phyloP scores from a whole-genome alignment of 1,140 invertebrate species.

The Apolygus lucorum region DNA sequence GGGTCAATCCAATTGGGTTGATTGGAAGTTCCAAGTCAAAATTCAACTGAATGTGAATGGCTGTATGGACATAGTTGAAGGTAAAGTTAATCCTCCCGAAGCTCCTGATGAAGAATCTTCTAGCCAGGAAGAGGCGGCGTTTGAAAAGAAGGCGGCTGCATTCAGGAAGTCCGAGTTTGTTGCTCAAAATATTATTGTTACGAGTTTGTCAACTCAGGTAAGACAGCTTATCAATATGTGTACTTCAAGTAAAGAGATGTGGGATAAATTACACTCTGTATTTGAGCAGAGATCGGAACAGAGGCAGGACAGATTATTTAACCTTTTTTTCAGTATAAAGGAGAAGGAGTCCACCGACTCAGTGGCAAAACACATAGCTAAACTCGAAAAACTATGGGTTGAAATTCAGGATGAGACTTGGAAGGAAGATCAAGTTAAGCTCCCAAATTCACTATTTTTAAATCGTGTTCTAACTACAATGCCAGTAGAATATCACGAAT shows the following conservation, averaged over 20 bases:
- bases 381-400: slow-evolving; percentile 31
- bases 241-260: slow-evolving; percentile 30
- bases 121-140: background rate
- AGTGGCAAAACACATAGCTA: slow-evolving; percentile 32
- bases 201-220: slow-evolving; percentile 26
- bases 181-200: slow-evolving; percentile 14
- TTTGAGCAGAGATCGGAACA: slow-evolving; percentile 35
- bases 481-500: slow-evolving; percentile 32
- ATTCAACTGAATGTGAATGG: slow-evolving; percentile 15
- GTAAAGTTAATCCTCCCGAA: background rate
- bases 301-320: slow-evolving; percentile 32
- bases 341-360: slow-evolving; percentile 30
- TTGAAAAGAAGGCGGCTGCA: slow-evolving; percentile 5
- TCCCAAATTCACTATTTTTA: slow-evolving; percentile 33
- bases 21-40: slow-evolving; percentile 21
- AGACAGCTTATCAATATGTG: slow-evolving; percentile 17
- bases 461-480: slow-evolving; percentile 30
- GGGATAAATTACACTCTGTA: slow-evolving; percentile 31
- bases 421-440: slow-evolving; percentile 28
- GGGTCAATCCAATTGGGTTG: slow-evolving; percentile 16
- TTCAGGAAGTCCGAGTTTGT: background rate
- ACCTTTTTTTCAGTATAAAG: slow-evolving; percentile 34
- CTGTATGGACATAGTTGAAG: slow-evolving; percentile 9
- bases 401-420: slow-evolving; percentile 35
- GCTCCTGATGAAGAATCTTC: background rate